A percentile compares a stretch with the other conserved stretches of the same genome.
Conservation (phyloP, 64 coral and sea anemone species). For the Montipora capricornis region DNA sequence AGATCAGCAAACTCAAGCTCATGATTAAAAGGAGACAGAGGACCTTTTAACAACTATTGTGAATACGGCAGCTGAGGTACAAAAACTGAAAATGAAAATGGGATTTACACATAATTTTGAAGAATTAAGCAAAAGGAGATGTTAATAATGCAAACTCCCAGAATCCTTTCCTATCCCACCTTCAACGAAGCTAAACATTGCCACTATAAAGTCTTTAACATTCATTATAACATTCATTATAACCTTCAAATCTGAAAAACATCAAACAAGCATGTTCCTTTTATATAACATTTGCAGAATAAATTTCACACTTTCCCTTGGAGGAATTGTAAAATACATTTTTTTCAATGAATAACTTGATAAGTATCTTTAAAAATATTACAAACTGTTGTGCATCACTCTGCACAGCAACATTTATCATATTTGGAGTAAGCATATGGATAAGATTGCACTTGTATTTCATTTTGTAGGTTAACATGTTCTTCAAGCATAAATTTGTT, state of each 20-base stretch:
- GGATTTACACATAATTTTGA: background rate
- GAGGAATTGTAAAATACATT: background rate
- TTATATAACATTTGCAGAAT: background rate
- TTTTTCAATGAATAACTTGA: background rate
- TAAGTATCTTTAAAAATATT: background rate
- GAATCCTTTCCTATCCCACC: background rate
- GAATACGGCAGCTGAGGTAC: background rate
- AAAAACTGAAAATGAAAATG: background rate
- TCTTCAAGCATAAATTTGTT: constrained; percentile 36
- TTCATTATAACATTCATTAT: background rate
- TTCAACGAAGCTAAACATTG: background rate
- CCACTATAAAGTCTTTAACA: background rate
- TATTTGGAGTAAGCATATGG: background rate
- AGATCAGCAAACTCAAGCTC: background rate
- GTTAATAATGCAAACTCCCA: background rate
- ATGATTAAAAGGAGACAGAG: background rate
- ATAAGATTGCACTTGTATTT: background rate
- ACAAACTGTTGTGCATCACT: background rate
- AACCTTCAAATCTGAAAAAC: background rate
- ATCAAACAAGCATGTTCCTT: background rate
- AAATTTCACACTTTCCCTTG: background rate
- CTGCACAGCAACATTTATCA: background rate
- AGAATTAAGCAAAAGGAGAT: background rate
- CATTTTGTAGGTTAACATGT: constrained; percentile 10
- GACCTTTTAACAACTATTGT: background rate